Percentiles rank a stretch among this genome's conserved stretches.
phyloP scores from a whole-genome alignment of 2,113 vertebrate species.

The Paratilapia polleni region DNA sequence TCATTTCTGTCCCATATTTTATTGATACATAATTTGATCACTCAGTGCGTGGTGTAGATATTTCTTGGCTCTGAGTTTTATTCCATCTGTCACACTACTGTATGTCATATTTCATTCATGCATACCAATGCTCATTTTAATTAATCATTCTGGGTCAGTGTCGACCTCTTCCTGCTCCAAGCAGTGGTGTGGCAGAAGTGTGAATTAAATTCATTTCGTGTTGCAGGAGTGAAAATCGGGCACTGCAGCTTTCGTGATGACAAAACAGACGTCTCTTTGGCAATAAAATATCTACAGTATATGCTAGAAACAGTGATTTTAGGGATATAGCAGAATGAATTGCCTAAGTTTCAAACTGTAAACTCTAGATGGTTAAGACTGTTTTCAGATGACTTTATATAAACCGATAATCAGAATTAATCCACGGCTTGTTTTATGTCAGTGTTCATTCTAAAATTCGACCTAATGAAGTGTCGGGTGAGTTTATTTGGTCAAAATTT shows the following conservation, averaged over 20 bases:
- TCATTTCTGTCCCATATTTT: slow-evolving; percentile 1
- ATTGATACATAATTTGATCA: not conserved
- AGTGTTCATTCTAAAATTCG: no score
- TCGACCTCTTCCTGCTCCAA: slow-evolving; percentile 50
- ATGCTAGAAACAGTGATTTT: slow-evolving; percentile 6
- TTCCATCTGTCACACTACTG: slow-evolving; percentile 58
- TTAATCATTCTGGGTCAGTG: slow-evolving; percentile 69
- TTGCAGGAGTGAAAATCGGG: slow-evolving; percentile 73
- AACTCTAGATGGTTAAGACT: not conserved
- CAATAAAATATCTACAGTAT: slow-evolving; percentile 41
- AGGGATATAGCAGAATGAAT: slow-evolving; percentile 33
- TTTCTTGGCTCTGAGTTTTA: slow-evolving; percentile 37
- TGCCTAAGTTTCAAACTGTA: not conserved
- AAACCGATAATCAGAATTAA: no score
- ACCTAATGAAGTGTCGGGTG: not conserved
- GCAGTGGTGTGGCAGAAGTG: slow-evolving; percentile 61
- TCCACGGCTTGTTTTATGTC: no score
- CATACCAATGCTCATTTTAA: slow-evolving; percentile 74
- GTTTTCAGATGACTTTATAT: no score
- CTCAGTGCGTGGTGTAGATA: not conserved
- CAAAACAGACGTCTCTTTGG: slow-evolving; percentile 51
- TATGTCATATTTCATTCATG: slow-evolving; percentile 67
- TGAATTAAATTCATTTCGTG: slow-evolving; percentile 53
- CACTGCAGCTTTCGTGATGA: slow-evolving; percentile 55
- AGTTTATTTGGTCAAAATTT: not conserved